Conservation (phyloP, 2,797 vertebrate species). For the Phrynocephalus vlangalii region DNA sequence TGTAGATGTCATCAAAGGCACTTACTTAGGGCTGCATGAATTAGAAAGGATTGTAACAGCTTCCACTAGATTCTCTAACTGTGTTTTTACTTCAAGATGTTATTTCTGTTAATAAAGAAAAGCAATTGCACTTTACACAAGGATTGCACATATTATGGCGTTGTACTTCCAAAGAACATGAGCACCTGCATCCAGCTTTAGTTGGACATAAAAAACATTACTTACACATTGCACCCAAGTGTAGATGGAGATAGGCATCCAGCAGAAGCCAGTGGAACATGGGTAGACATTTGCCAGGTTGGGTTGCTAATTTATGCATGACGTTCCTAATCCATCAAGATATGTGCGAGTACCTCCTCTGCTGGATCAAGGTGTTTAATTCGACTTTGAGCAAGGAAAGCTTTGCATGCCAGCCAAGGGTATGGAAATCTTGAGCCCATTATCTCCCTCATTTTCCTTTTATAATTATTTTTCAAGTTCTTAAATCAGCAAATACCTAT, state of each 20-base stretch:
- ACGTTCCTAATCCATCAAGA: not conserved
- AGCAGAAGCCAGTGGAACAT: not conserved
- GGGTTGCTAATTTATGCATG: not conserved
- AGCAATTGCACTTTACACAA: conserved; percentile 72
- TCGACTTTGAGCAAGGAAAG: conserved; percentile 4
- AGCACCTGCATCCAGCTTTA: not conserved
- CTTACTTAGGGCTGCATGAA: conserved; percentile 8
- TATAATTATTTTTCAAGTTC: conserved; percentile 63
- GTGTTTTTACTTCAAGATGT: conserved; percentile 51
- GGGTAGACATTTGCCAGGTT: not conserved
- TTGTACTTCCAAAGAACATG: conserved; percentile 72
- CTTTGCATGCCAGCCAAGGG: conserved; percentile 1
- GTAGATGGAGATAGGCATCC: not conserved
- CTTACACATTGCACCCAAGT: not conserved
- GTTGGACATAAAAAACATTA: not conserved
- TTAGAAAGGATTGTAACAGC: conserved; percentile 44
- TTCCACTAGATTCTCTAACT: conserved; percentile 45
- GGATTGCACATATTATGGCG: conserved; percentile 57
- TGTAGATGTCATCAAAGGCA: conserved; percentile 52
- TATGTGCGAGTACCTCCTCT: not conserved
- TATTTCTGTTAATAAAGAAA: conserved; percentile 63
- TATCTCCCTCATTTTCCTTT: conserved; percentile 59
- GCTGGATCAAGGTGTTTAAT: not conserved
- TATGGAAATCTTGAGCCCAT: conserved; percentile 50
- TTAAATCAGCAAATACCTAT: conserved; percentile 66